phyloP scores from a whole-genome alignment of 2,888 invertebrate species.

The Esperia sulphurella region DNA sequence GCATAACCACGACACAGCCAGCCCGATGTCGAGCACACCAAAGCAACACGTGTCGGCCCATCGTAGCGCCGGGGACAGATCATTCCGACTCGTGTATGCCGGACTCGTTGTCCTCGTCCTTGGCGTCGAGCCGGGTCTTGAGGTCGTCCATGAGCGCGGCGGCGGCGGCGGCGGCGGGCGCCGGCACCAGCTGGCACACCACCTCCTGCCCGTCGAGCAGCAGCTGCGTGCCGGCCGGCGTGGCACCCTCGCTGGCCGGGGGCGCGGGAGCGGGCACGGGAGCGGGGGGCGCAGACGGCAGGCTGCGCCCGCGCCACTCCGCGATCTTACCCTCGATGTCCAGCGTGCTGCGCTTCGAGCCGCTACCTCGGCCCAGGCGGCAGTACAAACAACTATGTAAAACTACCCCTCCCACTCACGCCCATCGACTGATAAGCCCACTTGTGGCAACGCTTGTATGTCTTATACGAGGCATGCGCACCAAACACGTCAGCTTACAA shows the following conservation, averaged over 20 bases:
- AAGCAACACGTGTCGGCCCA: too few relatives aligned
- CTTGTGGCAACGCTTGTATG: too few relatives aligned
- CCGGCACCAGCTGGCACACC: conserved; percentile 57
- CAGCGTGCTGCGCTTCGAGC: conserved; percentile 72
- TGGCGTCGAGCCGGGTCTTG: conserved; percentile 61
- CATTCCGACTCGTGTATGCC: conserved; percentile 60
- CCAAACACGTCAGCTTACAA: too few relatives aligned
- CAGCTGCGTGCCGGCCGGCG: conserved; percentile 30
- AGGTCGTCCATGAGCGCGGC: conserved; percentile 65
- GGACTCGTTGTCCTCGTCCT: conserved; percentile 72
- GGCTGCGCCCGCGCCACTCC: conserved; percentile 60
- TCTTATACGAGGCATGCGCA: too few relatives aligned
- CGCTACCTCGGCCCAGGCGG: conserved; percentile 33
- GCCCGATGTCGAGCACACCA: too few relatives aligned
- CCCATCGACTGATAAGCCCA: too few relatives aligned
- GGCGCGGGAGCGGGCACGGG: conserved; percentile 10
- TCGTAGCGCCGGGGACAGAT: background rate
- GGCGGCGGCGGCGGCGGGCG: conserved; percentile 34
- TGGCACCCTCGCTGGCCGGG: conserved; percentile 7
- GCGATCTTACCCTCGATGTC: conserved; percentile 76
- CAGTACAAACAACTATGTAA: background rate
- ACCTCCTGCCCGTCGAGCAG: conserved; percentile 56
- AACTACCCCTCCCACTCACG: background rate
- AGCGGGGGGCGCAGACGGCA: conserved; percentile 28
- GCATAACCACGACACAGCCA: too few relatives aligned